Percentiles rank a stretch among this genome's conserved stretches.
Evolutionary conservation across 1,140 invertebrate species (phyloP).

Genomic region (Calephelis virginiensis): DNA sequence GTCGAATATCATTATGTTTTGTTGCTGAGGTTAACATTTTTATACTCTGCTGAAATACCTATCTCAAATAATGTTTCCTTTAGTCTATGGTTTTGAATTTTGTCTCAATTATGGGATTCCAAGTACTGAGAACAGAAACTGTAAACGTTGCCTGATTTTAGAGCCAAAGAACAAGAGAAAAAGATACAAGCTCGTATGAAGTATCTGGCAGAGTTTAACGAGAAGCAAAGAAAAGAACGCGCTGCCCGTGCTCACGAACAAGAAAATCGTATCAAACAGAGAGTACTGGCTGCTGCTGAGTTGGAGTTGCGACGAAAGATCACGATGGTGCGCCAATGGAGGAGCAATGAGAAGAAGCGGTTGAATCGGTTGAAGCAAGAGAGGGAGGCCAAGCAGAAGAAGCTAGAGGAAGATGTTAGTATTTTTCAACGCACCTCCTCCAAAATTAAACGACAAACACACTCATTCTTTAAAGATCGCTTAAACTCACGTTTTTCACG

Average conservation of each 20-base stretch:
- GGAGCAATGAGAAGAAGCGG: conserved; percentile 62
- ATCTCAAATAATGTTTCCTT: no score
- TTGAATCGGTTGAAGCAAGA: conserved; percentile 55
- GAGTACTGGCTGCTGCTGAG: conserved; percentile 64
- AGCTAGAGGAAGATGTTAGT: conserved; percentile 51
- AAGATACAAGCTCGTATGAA: conserved; percentile 62
- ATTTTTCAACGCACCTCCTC: not conserved
- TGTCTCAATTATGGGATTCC: no score
- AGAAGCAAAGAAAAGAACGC: conserved; percentile 57
- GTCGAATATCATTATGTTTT: no score
- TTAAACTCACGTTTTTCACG: no score
- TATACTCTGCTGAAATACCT: no score
- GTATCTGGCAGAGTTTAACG: conserved; percentile 63
- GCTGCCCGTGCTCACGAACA: conserved; percentile 51
- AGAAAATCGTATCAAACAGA: conserved; percentile 62
- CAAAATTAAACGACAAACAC: no score
- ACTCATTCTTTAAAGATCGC: no score
- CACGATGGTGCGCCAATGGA: conserved; percentile 66
- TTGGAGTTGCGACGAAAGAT: conserved; percentile 68
- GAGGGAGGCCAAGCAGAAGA: conserved; percentile 47
- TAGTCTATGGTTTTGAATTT: no score
- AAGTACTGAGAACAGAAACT: no score
- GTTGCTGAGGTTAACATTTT: no score
- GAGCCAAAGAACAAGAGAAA: conserved; percentile 65
- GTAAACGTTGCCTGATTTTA: conserved; percentile 22